Evolutionary conservation across 2,888 invertebrate species (phyloP).

Genomic region (Xylocampa areola): DNA sequence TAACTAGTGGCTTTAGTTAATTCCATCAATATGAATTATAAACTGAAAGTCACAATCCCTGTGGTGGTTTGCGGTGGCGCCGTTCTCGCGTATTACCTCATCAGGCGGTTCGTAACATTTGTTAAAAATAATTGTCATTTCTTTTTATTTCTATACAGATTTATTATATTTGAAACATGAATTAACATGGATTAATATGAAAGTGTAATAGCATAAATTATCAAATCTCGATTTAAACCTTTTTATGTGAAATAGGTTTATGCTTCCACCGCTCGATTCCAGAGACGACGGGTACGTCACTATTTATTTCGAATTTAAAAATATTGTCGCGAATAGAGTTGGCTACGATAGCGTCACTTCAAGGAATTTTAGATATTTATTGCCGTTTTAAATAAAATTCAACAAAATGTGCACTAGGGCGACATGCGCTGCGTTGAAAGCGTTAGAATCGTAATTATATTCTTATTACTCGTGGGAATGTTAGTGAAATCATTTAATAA

Average conservation of each 20-base stretch:
- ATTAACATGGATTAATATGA: not conserved
- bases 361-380: slow-evolving; percentile 17
- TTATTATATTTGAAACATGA: slow-evolving; percentile 7
- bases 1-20: slow-evolving; percentile 62
- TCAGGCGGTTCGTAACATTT: slow-evolving; percentile 85
- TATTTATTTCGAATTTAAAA: slow-evolving; percentile 68
- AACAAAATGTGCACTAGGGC: slow-evolving; percentile 84
- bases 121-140: slow-evolving; percentile 45
- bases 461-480: slow-evolving; percentile 19
- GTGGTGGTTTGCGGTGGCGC: slow-evolving; percentile 88
- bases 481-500: slow-evolving; percentile 30
- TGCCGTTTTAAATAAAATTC: slow-evolving; percentile 34
- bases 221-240: slow-evolving; percentile 34
- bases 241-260: slow-evolving; percentile 60
- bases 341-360: slow-evolving; percentile 27
- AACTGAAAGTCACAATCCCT: slow-evolving; percentile 86
- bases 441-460: slow-evolving; percentile 75
- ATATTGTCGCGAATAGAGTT: slow-evolving; percentile 40
- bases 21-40: slow-evolving; percentile 83
- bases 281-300: slow-evolving; percentile 74
- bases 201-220: slow-evolving; percentile 9
- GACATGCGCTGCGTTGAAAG: slow-evolving; percentile 86
- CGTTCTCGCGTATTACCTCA: slow-evolving; percentile 88
- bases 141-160: slow-evolving; percentile 19
- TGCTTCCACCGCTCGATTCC: slow-evolving; percentile 66